Evolutionary conservation across 2,888 invertebrate species (phyloP), one percentile per base, ranked within the genome.

Genomic region (Xestoiulus laeticollis): DNA sequence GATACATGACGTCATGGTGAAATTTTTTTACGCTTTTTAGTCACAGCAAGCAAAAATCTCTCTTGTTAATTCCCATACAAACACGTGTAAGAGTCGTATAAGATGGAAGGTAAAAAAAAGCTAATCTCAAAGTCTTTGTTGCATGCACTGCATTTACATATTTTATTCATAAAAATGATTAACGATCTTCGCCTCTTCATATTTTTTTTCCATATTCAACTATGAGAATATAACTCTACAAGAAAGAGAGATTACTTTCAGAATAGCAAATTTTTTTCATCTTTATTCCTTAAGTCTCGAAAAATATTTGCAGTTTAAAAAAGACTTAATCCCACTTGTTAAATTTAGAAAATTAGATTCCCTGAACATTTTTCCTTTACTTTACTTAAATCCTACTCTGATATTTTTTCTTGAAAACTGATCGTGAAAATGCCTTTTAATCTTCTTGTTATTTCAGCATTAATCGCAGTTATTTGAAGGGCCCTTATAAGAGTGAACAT

Each of bases 91-190:
- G 53, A 53, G 4, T 16, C 4, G 19, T 19, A 19, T 53, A 53
- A 5, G 53, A 53, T 19, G 53, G 16, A 38, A 19, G 53, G 12
- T 16, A 48, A 6, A 53, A 53, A 48, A 53, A 53, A 53, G 19
- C 19, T 53, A 53, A 53, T 53, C 53, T 53, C 53, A 19, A 53
- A 53, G 53, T 53, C 53, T 53, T 53, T 53, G 53, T 53, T 83
- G 83, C 83, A 83, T 33, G 32, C 83, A 85, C 26, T 43, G 33
- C 85, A 85, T 85, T 85, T 85, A 14, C 85, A 85, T 85, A 85
- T 85, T 85, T 85, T 85, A 85, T 85, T 85, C 85, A 85, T 85
- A 85, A 85, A 32, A 85, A 85, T 85, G 85, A 85, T 85, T 85
- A 85, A 85, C 85, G 85, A 44, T 85, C 38, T 85, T 85, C 83